Evolutionary conservation across 1,140 invertebrate genomes (phyloP), one percentile per base, ranked within the genome.

Genomic region (Drosophila ercepeae): DNA sequence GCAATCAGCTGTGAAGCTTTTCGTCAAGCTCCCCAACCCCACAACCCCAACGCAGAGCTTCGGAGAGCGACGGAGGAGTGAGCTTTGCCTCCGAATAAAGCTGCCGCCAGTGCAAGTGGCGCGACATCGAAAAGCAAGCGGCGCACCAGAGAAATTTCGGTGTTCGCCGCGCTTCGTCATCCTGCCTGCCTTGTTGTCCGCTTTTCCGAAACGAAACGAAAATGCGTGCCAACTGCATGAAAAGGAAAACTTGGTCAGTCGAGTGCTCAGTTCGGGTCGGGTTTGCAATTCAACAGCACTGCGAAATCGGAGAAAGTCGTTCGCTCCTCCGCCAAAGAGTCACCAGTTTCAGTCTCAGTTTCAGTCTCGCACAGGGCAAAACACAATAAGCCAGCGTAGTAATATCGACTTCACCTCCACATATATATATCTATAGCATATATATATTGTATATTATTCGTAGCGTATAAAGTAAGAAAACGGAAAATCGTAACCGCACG

Each of bases 241-340:
- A 78, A 76, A 84, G 74, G 69, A 90, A 84, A 89, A 90, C 74
- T 89, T 88, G 75, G 78, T 75, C 74, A 86, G 68, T 90, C 81
- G 63, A 73, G 64, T 53, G 61, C 71, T 90, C 83, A 90, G 89
- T 90, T 90, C 84, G 89, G 77, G 79, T 88, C 89, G 89, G 81
- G 89, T 86, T 90, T 89, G 89, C 89, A 90, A 83, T 75, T 79
- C 75, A 90, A 79, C 77, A 90, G 78, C 89, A 90, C 72, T 63
- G 67, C 63, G 67, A 67, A 76, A 89, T 74, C 84, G 32, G 71
- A 48, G 36, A 27, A 84, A 58, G 67, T 58, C 32, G 64, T 48
- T 70, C 32, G 64, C 64, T 49, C 25, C 64, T 29, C 25, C 58
- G 16, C 44, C 18, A 32, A 13, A 51, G 58, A 46, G 44, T 21